Evolutionary conservation across 2,888 invertebrate species (phyloP).

Genomic region (Tillus elongatus): DNA sequence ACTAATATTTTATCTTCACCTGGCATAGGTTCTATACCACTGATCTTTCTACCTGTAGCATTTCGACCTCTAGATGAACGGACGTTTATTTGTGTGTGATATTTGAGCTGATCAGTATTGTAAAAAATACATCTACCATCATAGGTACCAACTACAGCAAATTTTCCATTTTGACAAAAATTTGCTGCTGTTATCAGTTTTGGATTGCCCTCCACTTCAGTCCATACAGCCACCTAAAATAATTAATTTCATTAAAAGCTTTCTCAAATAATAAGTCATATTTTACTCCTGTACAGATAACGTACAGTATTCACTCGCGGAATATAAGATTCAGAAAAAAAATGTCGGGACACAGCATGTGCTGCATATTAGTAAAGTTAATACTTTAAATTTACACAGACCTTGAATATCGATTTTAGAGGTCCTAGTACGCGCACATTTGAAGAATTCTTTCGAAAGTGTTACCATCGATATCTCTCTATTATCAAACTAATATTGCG

Average conservation of each 20-base stretch:
- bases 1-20: constrained; percentile 92
- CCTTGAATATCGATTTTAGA: no score
- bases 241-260: constrained; percentile 5
- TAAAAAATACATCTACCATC: constrained; percentile 98
- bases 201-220: constrained; percentile 89
- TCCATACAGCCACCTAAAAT: constrained; percentile 83
- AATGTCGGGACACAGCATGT: no score
- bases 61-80: constrained; percentile 93
- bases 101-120: constrained; percentile 94
- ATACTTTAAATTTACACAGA: no score
- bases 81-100: constrained; percentile 96
- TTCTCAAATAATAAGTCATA: background rate
- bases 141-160: constrained; percentile 96
- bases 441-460: no score
- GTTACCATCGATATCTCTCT: no score
- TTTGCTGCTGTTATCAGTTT: constrained; percentile 95
- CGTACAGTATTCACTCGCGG: no score
- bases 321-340: no score
- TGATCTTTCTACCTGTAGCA: constrained; percentile 89
- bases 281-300: no score
- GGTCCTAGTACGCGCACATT: no score
- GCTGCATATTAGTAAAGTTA: no score
- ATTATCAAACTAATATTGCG: no score
- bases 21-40: constrained; percentile 95
- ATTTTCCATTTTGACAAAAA: constrained; percentile 95